phyloP scores from a whole-genome alignment of 2,888 invertebrate species.

The Sthenelais limicola region DNA sequence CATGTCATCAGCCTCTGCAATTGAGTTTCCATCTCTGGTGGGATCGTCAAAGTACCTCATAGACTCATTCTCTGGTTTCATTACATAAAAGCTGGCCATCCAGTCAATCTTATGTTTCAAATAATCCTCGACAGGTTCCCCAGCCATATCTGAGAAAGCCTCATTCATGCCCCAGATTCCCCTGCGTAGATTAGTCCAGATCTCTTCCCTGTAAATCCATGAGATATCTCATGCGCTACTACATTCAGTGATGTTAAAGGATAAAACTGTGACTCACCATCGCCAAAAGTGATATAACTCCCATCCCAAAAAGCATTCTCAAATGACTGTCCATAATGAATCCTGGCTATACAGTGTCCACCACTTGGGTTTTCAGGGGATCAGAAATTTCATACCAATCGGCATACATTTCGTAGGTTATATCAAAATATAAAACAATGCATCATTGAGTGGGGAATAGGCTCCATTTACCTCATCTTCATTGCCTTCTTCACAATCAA shows the following conservation, averaged over 20 bases:
- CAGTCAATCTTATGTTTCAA: slow-evolving; percentile 45
- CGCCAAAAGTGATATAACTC: slow-evolving; percentile 21
- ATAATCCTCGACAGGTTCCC: slow-evolving; percentile 51
- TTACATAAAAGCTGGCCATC: slow-evolving; percentile 44
- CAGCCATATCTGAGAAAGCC: slow-evolving; percentile 50
- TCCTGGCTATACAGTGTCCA: slow-evolving; percentile 39
- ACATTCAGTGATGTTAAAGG: slow-evolving; percentile 50
- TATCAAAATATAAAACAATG: slow-evolving; percentile 53
- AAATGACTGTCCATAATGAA: slow-evolving; percentile 53
- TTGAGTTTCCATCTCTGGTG: slow-evolving; percentile 52
- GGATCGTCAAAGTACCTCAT: slow-evolving; percentile 55
- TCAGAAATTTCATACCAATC: slow-evolving; percentile 50
- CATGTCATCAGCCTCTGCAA: slow-evolving; percentile 48
- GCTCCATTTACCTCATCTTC: slow-evolving; percentile 49
- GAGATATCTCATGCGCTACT: slow-evolving; percentile 54
- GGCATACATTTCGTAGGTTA: slow-evolving; percentile 54
- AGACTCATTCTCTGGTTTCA: slow-evolving; percentile 21
- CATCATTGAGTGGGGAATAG: slow-evolving; percentile 53
- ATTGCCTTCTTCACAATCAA: slow-evolving; percentile 43
- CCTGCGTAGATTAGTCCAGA: slow-evolving; percentile 48
- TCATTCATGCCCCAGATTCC: slow-evolving; percentile 27
- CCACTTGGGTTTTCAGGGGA: neutral
- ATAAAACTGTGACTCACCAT: slow-evolving; percentile 38
- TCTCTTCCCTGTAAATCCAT: slow-evolving; percentile 52
- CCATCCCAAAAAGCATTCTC: slow-evolving; percentile 57